Evolutionary conservation across 2,113 vertebrate genomes (phyloP).

Genomic region (Axis porcinus): DNA sequence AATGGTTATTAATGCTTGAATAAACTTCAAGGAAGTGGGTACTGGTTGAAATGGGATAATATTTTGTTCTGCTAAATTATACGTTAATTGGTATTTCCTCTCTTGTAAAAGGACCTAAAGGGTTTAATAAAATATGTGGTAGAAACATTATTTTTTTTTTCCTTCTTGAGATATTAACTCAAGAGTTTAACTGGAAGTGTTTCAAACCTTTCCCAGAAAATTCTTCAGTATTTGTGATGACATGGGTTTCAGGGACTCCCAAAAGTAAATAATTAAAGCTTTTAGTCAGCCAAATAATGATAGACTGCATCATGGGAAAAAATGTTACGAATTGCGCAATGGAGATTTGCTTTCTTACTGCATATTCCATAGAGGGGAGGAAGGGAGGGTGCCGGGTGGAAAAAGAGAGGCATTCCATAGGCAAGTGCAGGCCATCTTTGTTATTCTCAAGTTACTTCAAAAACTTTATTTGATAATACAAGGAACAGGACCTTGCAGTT

Average conservation of each 20-base stretch:
- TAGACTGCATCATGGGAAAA: constrained; percentile 52
- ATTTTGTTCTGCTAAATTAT: constrained; percentile 91
- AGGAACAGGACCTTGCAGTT: background rate
- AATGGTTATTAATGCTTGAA: constrained; percentile 91
- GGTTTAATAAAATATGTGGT: constrained; percentile 86
- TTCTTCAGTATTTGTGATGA: constrained; percentile 67
- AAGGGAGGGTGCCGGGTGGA: background rate
- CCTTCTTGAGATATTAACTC: constrained; percentile 79
- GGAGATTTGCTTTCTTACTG: constrained; percentile 51
- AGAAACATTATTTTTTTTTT: constrained; percentile 79
- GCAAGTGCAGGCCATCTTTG: background rate
- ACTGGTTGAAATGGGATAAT: constrained; percentile 88
- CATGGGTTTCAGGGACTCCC: constrained; percentile 67
- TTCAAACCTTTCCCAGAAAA: constrained; percentile 83
- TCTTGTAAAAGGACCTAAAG: constrained; percentile 88
- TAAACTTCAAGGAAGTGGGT: constrained; percentile 90
- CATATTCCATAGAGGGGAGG: background rate
- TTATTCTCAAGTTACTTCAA: background rate
- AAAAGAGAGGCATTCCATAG: background rate
- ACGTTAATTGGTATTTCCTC: constrained; percentile 89
- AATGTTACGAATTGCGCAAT: constrained; percentile 23
- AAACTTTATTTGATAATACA: background rate
- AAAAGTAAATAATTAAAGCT: constrained; percentile 74
- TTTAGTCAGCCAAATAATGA: constrained; percentile 64
- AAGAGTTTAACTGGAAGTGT: constrained; percentile 81